Evolutionary conservation across 2,888 invertebrate species (phyloP), one percentile per base, ranked within the genome.

Genomic region (Hipparchia semele): DNA sequence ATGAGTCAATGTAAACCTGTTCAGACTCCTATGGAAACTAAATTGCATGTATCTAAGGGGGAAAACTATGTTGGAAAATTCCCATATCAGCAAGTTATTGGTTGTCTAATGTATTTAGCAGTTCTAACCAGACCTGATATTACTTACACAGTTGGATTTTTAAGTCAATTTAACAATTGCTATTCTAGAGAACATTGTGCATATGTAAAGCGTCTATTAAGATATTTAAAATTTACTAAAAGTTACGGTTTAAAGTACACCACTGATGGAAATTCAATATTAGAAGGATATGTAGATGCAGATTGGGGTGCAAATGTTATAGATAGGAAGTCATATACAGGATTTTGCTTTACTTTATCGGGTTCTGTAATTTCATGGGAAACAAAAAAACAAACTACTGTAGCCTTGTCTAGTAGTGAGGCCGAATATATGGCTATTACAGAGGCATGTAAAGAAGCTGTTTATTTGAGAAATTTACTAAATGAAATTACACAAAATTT

Each of bases 131-230:
- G 78, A 4, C 79, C 78, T 49, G 77, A 79, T 69, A 80, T 79
- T n/a, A 62, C 66, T 6, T 80, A 74, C 68, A 53, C 69, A 65
- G 69, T 77, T 23, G 71, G 76, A 66, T 77, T 66, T 72, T 61
- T 80, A 13, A 78, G 77, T 60, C 79, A 79, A 65, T 79, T 77
- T 68, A 79, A 80, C 67, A 79, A 76, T 74, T 76, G 74, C 67
- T 71, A 75, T 72, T 67, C 68, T 23, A 6, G 66, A n/a, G 74
- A 49, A 5, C 78, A 80, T 68, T 80, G 76, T 71, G 67, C 54
- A 49, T 69, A 74, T 76, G 77, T 71, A 13, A 80, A 76, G 64
- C 66, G 75, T 33, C 60, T 78, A 9, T 49, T 78, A 59, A 76
- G 61, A 71, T 77, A 77, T 68, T 73, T 77, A 75, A 74, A 75